Base-by-base conservation (phyloP, 2,888 invertebrate species). In the Therioaphis trifolii region DNA sequence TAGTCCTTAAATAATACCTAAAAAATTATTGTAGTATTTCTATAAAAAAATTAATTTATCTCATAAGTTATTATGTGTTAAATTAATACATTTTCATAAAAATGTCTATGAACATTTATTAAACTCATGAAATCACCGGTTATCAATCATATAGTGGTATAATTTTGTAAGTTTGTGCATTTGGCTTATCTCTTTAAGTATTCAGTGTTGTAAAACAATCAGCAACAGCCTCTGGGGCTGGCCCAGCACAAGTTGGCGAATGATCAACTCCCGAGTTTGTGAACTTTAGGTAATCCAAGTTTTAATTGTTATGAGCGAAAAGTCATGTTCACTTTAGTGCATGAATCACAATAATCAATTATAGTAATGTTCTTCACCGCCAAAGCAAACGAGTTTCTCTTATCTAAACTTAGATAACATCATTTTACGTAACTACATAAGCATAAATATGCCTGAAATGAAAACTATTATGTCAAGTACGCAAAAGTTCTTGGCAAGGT, bases 281-380 rank as follows among this genome's bases (percentile, higher is more conserved):
- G 40, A 82, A 82, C 82, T 82, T 66, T 43, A 40, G 82, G 74
- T 74, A 72, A 74, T 74, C 35, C 66, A 82, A 82, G 74, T 82
- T 82, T 82, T 74, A 82, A 82, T 82, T 82, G 63, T 82, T 82
- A 82, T 63, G 49, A 82, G 52, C 27, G 74, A 82, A 82, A 82
- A 72, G 82, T 52, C 74, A 18, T 82, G 82, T 82, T 74, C 4
- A 24, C 55, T n/a, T 12, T 29, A 21, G 24, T 40, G 24, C 24
- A 82, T 52, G 52, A 74, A 82, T 82, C 74, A 74, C 66, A 66
- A 82, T 82, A 74, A 82, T 74, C 66, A 82, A 82, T 82, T 82
- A 74, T 27, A 61, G 21, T 71, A 58, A 80, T 82, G 63, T 49
- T 63, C 14, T 40, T 40, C 40, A 27, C 15, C 55, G 52, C 21